Conservation (phyloP, 2,888 invertebrate genomes). For the Cephus pulcher region DNA sequence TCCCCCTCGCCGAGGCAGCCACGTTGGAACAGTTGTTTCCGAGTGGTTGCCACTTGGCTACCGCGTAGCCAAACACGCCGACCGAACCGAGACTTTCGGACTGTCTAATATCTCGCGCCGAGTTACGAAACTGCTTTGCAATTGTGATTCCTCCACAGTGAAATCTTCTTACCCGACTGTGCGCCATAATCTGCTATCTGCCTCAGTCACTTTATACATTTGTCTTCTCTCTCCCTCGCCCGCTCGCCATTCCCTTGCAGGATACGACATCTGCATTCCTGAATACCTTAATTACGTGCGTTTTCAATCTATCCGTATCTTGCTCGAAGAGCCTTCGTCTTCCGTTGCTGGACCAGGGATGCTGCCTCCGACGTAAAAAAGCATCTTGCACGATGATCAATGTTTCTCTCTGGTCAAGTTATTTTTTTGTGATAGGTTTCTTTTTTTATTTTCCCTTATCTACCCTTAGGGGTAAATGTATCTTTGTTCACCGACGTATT, state of each 20-base stretch:
- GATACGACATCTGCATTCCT: no score
- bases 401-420: not conserved
- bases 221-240: slow-evolving; percentile 11
- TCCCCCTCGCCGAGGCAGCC: slow-evolving; percentile 17
- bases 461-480: not conserved
- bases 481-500: no score
- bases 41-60: slow-evolving; percentile 36
- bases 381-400: no score
- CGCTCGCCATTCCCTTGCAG: slow-evolving; percentile 6
- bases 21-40: slow-evolving; percentile 36
- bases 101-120: slow-evolving; percentile 45
- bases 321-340: no score
- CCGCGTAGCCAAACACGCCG: slow-evolving; percentile 21
- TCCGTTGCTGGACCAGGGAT: no score
- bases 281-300: no score
- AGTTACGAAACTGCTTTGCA: slow-evolving; percentile 52
- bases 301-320: no score
- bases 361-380: no score
- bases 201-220: slow-evolving; percentile 15
- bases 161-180: slow-evolving; percentile 31
- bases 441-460: not conserved
- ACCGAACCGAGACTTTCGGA: slow-evolving; percentile 25
- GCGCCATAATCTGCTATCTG: slow-evolving; percentile 14
- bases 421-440: not conserved
- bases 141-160: slow-evolving; percentile 47